Evolutionary conservation across 1,140 invertebrate genomes (phyloP).

Genomic region (Nixonia krombeini): DNA sequence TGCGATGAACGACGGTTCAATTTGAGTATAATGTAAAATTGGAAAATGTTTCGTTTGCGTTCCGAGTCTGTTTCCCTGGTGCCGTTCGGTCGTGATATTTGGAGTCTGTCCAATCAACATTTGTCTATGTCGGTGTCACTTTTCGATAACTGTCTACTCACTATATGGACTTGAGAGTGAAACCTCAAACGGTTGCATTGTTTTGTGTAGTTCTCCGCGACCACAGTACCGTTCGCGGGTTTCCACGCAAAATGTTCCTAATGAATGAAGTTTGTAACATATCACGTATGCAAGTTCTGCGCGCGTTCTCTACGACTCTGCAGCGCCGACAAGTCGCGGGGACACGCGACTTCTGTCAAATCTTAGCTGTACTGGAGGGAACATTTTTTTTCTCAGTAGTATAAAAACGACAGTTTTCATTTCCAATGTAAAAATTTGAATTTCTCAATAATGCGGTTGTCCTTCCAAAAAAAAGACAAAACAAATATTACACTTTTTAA

Average conservation of each 20-base stretch:
- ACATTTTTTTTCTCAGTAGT: too few species aligned
- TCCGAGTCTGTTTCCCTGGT: slow-evolving; percentile 46
- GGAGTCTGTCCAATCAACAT: slow-evolving; percentile 67
- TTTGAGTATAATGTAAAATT: too few species aligned
- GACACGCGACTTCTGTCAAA: background rate
- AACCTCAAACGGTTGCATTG: slow-evolving; percentile 59
- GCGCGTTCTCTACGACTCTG: slow-evolving; percentile 23
- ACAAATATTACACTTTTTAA: too few species aligned
- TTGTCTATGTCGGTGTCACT: slow-evolving; percentile 70
- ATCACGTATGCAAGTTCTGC: slow-evolving; percentile 52
- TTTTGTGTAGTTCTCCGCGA: slow-evolving; percentile 61
- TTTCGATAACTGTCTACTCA: slow-evolving; percentile 70
- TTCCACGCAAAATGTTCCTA: slow-evolving; percentile 69
- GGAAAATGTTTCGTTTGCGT: too few species aligned
- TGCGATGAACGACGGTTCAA: too few species aligned
- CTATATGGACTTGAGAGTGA: slow-evolving; percentile 62
- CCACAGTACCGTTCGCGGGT: slow-evolving; percentile 56
- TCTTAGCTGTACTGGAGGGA: background rate
- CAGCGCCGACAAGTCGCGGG: background rate
- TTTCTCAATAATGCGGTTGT: too few species aligned
- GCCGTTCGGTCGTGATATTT: slow-evolving; percentile 63
- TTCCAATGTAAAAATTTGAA: too few species aligned
- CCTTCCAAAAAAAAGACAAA: too few species aligned
- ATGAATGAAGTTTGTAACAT: slow-evolving; percentile 69
- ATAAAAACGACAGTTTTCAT: too few species aligned